Percentiles rank a stretch among this genome's conserved stretches.
phyloP scores from a whole-genome alignment of 2,797 vertebrate species.

The Typhlichthys eigenmanni region DNA sequence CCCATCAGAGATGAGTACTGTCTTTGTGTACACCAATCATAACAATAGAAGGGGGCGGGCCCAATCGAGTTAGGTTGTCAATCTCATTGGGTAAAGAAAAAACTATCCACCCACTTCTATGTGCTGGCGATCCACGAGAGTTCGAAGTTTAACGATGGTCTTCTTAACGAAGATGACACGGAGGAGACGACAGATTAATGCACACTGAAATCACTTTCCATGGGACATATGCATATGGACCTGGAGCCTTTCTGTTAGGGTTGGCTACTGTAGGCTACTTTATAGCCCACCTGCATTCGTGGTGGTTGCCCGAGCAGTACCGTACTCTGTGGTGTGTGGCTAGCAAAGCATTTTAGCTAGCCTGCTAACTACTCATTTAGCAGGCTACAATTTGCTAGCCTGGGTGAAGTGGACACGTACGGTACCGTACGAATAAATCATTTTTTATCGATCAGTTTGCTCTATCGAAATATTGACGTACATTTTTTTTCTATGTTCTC shows the following conservation, averaged over 20 bases:
- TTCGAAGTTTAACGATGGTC: conserved; percentile 56
- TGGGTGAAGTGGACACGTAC: conserved; percentile 46
- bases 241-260: conserved; percentile 1
- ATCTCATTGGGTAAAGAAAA: conserved; percentile 70
- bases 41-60: conserved; percentile 52
- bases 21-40: conserved; percentile 66
- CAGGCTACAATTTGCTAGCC: conserved; percentile 37
- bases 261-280: conserved; percentile 1
- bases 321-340: background rate
- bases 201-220: background rate
- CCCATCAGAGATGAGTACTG: conserved; percentile 45
- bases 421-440: background rate
- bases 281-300: conserved; percentile 26
- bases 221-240: background rate
- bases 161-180: conserved; percentile 15
- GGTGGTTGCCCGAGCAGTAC: background rate
- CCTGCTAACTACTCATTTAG: conserved; percentile 39
- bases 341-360: conserved; percentile 40
- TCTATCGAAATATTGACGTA: no score
- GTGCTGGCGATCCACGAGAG: conserved; percentile 59
- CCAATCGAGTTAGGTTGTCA: conserved; percentile 72
- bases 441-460: background rate
- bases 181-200: conserved; percentile 1
- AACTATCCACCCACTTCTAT: conserved; percentile 73
- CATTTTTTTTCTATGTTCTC: no score